Evolutionary conservation across 2,888 invertebrate genomes (phyloP), one percentile per base, ranked within the genome.

Genomic region (Agonum fuliginosum): DNA sequence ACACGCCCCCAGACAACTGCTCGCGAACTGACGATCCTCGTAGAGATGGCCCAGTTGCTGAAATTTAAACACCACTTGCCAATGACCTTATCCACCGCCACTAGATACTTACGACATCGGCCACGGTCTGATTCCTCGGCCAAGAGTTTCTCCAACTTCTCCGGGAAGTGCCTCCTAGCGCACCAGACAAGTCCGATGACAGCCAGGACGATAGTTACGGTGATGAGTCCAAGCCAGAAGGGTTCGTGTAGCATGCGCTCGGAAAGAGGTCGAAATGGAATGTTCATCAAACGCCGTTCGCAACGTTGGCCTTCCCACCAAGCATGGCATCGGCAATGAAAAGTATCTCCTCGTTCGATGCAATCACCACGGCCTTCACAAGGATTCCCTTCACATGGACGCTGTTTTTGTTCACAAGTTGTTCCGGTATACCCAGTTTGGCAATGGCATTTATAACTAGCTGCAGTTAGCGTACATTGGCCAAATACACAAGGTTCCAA

Each of bases 161-260:
- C 95, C 0, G 95, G 95, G 85, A 95, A 95, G 86, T 95, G 95
- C 69, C 95, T 88, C 84, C 95, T 94, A 81, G 95, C 93, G 85
- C 95, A 94, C 93, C 95, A 95, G 14, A 95, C 91, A 69, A 95
- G 87, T 12, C 94, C 95, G 80, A 95, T 94, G 79, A 93, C 89
- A 69, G 92, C 92, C 82, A 96, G 89, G 0, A 96, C 94, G 6
- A 93, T 91, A 82, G 93, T 93, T 0, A 96, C 95, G 0, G 95
- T 94, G 85, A 96, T 94, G 41, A 96, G 89, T 0, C 96, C 96
- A 48, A 96, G 88, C 96, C 96, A 96, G 86, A 96, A 96, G 0
- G 96, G 96, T 84, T 96, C 95, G 82, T 95, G 93, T 27, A 96
- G 88, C 93, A 96, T 94, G 22, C 94, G 88, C 81, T 95, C 92